A percentile compares a stretch with the other conserved stretches of the same genome.
phyloP scores from a whole-genome alignment of 1,140 invertebrate species.

The Agraylea sexmaculata region DNA sequence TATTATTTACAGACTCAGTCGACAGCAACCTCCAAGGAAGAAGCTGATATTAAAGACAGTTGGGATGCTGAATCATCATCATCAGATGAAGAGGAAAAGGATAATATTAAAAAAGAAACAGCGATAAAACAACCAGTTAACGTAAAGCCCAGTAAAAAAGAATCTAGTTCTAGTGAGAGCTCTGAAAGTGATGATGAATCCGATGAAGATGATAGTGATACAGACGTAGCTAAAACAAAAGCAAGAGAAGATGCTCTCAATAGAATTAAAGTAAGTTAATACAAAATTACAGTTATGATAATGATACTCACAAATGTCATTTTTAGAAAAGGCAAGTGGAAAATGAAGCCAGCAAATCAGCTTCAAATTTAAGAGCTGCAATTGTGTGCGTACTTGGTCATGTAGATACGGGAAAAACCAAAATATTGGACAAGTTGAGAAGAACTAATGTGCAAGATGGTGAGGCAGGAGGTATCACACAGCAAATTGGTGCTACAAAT shows the following conservation, averaged over 20 bases:
- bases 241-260: constrained; percentile 36
- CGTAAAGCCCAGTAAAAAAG: constrained; percentile 31
- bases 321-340: constrained; percentile 65
- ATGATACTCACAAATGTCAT: constrained; percentile 11
- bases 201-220: constrained; percentile 34
- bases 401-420: constrained; percentile 99
- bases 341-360: constrained; percentile 67
- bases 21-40: constrained; percentile 36
- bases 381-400: constrained; percentile 99
- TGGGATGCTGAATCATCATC: constrained; percentile 70
- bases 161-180: constrained; percentile 40
- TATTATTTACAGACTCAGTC: constrained; percentile 23
- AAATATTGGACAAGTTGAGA: constrained; percentile 94
- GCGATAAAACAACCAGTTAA: constrained; percentile 8
- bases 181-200: constrained; percentile 39
- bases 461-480: constrained; percentile 98
- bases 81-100: constrained; percentile 40
- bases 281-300: constrained; percentile 10
- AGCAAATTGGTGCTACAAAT: constrained; percentile 99
- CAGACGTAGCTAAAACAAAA: constrained; percentile 46
- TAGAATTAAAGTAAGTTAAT: constrained; percentile 52
- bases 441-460: constrained; percentile 95
- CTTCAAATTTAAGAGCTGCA: constrained; percentile 79
- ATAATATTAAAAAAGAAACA: constrained; percentile 14
- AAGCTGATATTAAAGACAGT: constrained; percentile 62